Percentiles rank a stretch among this genome's conserved stretches.
Conservation (phyloP, 2,113 vertebrate species). For the Notiomystis cincta region DNA sequence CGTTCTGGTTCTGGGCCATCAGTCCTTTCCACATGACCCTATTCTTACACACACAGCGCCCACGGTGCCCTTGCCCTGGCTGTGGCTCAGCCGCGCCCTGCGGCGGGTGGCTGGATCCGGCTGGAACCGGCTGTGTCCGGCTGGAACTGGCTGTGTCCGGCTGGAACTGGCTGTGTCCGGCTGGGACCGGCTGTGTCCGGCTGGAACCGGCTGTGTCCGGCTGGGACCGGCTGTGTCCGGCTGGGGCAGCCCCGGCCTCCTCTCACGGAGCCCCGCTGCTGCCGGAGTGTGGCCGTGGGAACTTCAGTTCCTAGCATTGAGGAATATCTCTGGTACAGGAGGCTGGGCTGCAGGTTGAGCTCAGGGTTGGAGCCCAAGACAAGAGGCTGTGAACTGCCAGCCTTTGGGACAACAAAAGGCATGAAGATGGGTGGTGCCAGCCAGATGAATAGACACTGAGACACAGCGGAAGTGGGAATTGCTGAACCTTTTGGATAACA, state of each 20-base stretch:
- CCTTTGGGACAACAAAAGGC: not conserved
- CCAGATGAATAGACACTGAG: no score
- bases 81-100: accelerated
- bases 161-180: not conserved
- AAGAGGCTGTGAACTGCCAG: not conserved
- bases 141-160: accelerated
- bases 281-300: accelerated
- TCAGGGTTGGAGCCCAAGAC: not conserved
- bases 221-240: not conserved
- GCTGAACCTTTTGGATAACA: accelerated
- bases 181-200: not conserved
- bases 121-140: not conserved
- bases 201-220: not conserved
- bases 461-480: not conserved
- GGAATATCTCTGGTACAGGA: not conserved
- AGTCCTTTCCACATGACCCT: no score
- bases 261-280: accelerated
- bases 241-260: accelerated
- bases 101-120: accelerated
- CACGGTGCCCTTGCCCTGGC: accelerated
- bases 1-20: not conserved
- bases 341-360: not conserved
- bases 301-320: accelerated
- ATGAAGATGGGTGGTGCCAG: not conserved
- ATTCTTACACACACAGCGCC: accelerated